These are phyloP conservation scores for Herpetotheres cachinnans DNA, from an alignment of 2,113 vertebrate genomes.

Conservation along the genomic window DNA sequence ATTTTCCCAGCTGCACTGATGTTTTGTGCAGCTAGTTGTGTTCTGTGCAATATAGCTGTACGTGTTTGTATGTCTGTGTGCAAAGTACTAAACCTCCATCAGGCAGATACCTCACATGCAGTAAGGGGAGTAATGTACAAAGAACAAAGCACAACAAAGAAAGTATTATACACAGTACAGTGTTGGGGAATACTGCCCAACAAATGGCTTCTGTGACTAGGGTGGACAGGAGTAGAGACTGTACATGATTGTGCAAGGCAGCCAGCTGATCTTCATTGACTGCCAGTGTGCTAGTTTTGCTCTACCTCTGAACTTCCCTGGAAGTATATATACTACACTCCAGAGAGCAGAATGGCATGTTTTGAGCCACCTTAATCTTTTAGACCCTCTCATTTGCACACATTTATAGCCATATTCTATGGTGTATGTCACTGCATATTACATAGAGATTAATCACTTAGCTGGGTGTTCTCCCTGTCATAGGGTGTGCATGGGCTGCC, in stretches of 20 bases:
- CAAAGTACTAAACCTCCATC: background rate
- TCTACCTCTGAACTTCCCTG: background rate
- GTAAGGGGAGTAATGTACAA: rapidly evolving
- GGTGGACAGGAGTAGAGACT: background rate
- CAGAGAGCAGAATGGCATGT: rapidly evolving
- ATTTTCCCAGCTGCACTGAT: background rate
- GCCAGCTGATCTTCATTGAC: background rate
- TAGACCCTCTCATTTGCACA: background rate
- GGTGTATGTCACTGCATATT: background rate
- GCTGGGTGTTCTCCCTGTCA: background rate
- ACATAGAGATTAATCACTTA: background rate
- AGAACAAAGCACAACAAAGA: background rate
- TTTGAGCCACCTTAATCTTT: background rate
- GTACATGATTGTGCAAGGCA: background rate
- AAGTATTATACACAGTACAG: background rate
- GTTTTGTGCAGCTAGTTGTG: background rate
- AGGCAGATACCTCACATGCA: background rate
- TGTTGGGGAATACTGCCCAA: background rate
- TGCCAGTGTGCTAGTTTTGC: background rate
- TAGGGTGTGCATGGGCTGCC: too few relatives aligned
- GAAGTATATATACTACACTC: background rate
- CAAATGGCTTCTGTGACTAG: background rate
- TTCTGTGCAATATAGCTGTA: background rate
- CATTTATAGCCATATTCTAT: background rate
- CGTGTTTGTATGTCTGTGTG: too few relatives aligned